Evolutionary conservation across 2,113 vertebrate genomes (phyloP), one percentile per base, ranked within the genome.

Genomic region (Dipodomys ordii): DNA sequence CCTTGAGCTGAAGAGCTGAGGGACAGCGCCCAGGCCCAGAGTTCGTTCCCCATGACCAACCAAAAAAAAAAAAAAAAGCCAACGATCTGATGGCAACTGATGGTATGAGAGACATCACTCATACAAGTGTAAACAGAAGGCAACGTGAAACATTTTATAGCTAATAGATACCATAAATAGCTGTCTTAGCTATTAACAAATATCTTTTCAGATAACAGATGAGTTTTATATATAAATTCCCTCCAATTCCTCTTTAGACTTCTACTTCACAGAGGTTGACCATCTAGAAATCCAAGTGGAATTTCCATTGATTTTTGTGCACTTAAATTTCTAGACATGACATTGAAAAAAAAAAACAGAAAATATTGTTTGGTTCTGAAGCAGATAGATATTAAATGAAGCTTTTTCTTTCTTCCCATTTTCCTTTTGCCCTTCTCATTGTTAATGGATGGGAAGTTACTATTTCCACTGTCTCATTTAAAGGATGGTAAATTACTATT

Each of bases 201-300:
- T 89, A 72, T 86, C 84, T 96, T 92, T 69, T 79, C 80, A 87
- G 77, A 92, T 73, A 92, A 80, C 28, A 91, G 23, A 84, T 86
- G 27, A 90, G 57, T 92, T 92, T 83, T 88, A 80, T 80, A n/a
- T 1, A 44, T 32, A 83, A 77, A 73, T 35, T 8, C 3, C 57
- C 28, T 18, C 35, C 60, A 83, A 27, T 93, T 77, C 73, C 53
- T 77, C 71, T 88, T 86, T 91, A 86, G 71, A 90, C 76, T 91
- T 44, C n/a, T 1, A 22, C 76, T 88, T 44, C 64, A 20, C 39
- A 39, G 0, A 94, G 57, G 23, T n/a, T 74, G 53, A 76, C 23
- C 49, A 71, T 35, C 53, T 81, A 4, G 57, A 44, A 64, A 79
- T 71, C 15, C 62, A 73, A 80, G 9, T 53, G 67, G 62, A 85